Base-by-base conservation (phyloP, 2,113 vertebrate genomes). In the Anarrhichthys ocellatus region DNA sequence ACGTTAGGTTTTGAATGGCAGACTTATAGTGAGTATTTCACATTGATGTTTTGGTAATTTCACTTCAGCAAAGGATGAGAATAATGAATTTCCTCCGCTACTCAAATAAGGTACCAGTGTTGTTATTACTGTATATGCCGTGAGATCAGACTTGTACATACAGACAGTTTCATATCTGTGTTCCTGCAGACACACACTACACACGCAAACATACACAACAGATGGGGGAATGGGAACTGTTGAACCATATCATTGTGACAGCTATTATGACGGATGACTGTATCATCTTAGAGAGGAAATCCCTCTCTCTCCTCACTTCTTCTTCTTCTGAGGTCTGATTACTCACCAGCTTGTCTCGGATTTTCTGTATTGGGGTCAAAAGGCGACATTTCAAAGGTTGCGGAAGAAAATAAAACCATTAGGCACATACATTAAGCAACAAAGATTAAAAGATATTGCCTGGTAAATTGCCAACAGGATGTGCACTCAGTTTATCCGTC, bases 261-360 rank as follows among this genome's bases (percentile, higher is more conserved):
- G 87, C 89, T 83, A 90, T 92, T 89, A 89, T 92, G 93, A 93
- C 90, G 62, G 88, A 92, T 93, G 91, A 93, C 86, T 92, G 89
- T 79, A 93, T 93, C 85, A 84, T 91, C 87, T 88, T 20, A 76
- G 76, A 84, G 78, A 88, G 84, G 87, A 89, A 87, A 87, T 85
- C 88, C 87, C 54, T 88, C 46, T 87, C 36, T 78, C 56, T 86
- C 65, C 52, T 68, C 56, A 36, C 78, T 75, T 82, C 66, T 88
- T 81, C 88, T 87, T 18, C 66, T 88, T 65, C 79, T 73, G 67
- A 88, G 78, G 48, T 81, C 79, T 79, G 87, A 88, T 90, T 80
- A 76, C 82, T 71, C 61, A 44, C 74, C 64, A 29, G 66, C 72
- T 65, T 63, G 32, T 67, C 66, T 78, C 62, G 42, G 80, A 67